Evolutionary conservation across 2,113 vertebrate species (phyloP), one percentile per base, ranked within the genome.

Genomic region (Seriola dumerili): DNA sequence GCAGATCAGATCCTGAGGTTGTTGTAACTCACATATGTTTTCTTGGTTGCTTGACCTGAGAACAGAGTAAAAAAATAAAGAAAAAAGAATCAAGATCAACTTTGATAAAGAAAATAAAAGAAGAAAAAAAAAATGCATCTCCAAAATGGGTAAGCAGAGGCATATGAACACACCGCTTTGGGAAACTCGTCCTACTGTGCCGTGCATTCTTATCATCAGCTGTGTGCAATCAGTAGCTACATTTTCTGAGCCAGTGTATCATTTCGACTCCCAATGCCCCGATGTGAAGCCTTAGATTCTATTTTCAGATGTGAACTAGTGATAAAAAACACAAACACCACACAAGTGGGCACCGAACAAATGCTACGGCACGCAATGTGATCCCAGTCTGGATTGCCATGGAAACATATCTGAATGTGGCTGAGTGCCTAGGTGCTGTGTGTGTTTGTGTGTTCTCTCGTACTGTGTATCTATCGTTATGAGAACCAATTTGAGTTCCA

Each of bases 21-120:
- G 91, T 94, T 94, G 91, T 94, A 94, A 78, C 93, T 94, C 91
- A 94, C 94, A 25, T 94, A 94, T 42, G 94, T 94, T 89, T 94
- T 94, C 91, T 94, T 94, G 63, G 93, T 94, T 57, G 94, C 94
- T 85, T 94, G 94, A 93, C 93, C 94, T 94, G 85, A 83, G 57
- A 57, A 75, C 61, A 81, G 54, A 85, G 32, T 46, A 38, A 9
- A 57, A 73, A 64, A 63, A 34, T 29, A 29, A 29, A 29, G 29
- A 46, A 21, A 64, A 70, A 48, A 76, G 64, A 21, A 81, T 63
- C 12, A 16, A 29, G 9, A 52, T 85, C 91, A 76, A 80, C 42
- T 79, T 66, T 69, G 77, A 73, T 4, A 46, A 69, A 36, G 16
- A 34, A 55, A 62, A 42, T n/a, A 14, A 34, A 70, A 21, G 12